Evolutionary conservation across 2,888 invertebrate species (phyloP).

Genomic region (Drosophila mettleri): DNA sequence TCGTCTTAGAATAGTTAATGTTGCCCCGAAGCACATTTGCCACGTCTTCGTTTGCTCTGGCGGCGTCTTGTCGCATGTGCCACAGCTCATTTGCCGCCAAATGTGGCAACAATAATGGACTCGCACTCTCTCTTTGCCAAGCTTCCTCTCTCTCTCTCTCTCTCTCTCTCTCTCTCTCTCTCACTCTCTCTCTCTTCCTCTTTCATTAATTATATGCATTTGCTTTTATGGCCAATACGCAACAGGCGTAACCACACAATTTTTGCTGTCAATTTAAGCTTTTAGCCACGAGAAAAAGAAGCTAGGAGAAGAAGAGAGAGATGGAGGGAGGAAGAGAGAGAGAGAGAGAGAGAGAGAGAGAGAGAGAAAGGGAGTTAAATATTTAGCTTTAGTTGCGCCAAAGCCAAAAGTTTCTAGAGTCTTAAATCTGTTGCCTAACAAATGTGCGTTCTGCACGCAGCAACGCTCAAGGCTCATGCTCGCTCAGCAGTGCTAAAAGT

Average conservation of each 20-base stretch:
- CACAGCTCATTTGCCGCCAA: conserved; percentile 14
- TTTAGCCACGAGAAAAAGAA: neutral
- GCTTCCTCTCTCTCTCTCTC: neutral
- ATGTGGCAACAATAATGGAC: conserved; percentile 8
- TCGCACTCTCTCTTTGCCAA: too few relatives aligned
- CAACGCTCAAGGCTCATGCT: neutral
- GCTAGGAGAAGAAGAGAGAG: neutral
- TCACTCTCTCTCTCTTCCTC: neutral
- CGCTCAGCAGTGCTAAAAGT: neutral
- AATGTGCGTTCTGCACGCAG: conserved; percentile 2
- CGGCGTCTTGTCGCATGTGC: neutral
- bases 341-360: neutral
- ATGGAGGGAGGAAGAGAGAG: neutral
- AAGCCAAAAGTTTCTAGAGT: neutral
- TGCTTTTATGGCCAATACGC: conserved; percentile 10
- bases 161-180: neutral
- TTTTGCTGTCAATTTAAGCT: conserved; percentile 1
- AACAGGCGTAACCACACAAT: neutral
- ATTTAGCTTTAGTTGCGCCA: neutral
- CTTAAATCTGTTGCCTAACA: neutral
- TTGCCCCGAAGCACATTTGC: neutral
- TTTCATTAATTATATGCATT: conserved; percentile 8
- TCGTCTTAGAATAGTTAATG: conserved; percentile 52
- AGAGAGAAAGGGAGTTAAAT: too few relatives aligned
- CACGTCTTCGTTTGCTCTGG: neutral